A percentile compares a stretch with the other conserved stretches of the same genome.
These are phyloP conservation scores for Sinella curviseta DNA, from an alignment of 1,140 invertebrate genomes.

Conservation along the genomic window DNA sequence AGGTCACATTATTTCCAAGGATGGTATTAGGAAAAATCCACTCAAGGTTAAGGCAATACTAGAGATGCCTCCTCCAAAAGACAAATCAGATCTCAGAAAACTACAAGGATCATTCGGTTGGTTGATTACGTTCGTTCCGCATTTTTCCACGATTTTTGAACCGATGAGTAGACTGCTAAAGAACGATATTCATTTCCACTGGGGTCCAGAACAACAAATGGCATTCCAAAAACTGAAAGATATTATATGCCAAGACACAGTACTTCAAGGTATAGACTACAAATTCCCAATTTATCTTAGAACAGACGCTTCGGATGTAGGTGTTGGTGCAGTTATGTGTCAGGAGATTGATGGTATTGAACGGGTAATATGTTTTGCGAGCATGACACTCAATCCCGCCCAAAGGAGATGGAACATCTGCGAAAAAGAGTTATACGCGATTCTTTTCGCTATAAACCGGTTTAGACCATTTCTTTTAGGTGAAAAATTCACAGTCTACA, in stretches of 20 bases:
- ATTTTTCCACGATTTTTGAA: constrained; percentile 50
- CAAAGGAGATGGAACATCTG: background rate
- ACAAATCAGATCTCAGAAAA: constrained; percentile 52
- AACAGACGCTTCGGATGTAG: constrained; percentile 33
- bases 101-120: constrained; percentile 58
- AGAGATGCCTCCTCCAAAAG: constrained; percentile 51
- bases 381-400: constrained; percentile 18
- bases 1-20: constrained; percentile 51
- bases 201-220: constrained; percentile 8
- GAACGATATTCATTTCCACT: constrained; percentile 5
- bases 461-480: constrained; percentile 37
- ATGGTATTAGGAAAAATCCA: constrained; percentile 52
- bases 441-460: constrained; percentile 35
- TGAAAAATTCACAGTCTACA: constrained; percentile 35
- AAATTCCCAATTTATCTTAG: constrained; percentile 31
- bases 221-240: constrained; percentile 37
- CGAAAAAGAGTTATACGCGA: constrained; percentile 37
- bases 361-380: constrained; percentile 26
- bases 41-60: constrained; percentile 53
- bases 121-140: constrained; percentile 54
- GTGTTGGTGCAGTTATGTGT: constrained; percentile 30
- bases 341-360: constrained; percentile 29
- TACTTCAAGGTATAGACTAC: constrained; percentile 38
- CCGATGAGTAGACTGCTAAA: constrained; percentile 46
- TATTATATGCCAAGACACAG: background rate